Conservation (phyloP, 2,797 vertebrate genomes). For the Distichodus sexfasciatus region DNA sequence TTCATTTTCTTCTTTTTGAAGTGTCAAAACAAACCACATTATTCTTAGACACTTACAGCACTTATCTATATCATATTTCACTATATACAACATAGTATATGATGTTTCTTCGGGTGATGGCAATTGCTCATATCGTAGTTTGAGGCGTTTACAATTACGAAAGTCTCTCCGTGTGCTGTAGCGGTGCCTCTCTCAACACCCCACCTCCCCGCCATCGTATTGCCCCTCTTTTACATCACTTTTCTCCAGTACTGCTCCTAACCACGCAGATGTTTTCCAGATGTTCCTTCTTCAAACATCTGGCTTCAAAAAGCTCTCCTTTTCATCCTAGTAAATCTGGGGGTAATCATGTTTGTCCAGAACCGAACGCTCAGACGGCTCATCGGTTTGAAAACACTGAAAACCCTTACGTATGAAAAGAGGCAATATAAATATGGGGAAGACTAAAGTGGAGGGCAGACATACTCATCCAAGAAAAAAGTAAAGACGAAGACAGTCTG, state of each 20-base stretch:
- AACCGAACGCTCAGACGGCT: slow-evolving; percentile 49
- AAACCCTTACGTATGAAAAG: slow-evolving; percentile 16
- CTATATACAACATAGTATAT: too few species aligned
- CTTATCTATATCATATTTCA: too few species aligned
- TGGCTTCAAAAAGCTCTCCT: slow-evolving; percentile 64
- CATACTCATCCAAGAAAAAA: too few species aligned
- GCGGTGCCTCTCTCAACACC: slow-evolving; percentile 1
- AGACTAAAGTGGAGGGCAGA: not conserved
- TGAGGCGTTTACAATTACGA: too few species aligned
- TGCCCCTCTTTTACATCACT: slow-evolving; percentile 41
- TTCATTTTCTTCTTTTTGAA: too few species aligned
- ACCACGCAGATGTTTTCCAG: slow-evolving; percentile 75
- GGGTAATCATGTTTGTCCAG: slow-evolving; percentile 62
- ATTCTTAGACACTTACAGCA: too few species aligned
- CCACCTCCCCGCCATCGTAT: slow-evolving; percentile 16
- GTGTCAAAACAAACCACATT: too few species aligned
- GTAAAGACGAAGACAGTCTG: too few species aligned
- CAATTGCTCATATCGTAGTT: too few species aligned
- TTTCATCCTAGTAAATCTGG: slow-evolving; percentile 65
- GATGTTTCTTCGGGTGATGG: too few species aligned
- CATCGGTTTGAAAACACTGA: slow-evolving; percentile 42
- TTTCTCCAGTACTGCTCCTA: slow-evolving; percentile 62
- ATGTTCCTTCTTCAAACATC: slow-evolving; percentile 74
- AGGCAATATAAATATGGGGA: not conserved
- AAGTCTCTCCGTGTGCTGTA: too few species aligned